Evolutionary conservation across 1,140 invertebrate genomes (phyloP).

Genomic region (Delia radicum): DNA sequence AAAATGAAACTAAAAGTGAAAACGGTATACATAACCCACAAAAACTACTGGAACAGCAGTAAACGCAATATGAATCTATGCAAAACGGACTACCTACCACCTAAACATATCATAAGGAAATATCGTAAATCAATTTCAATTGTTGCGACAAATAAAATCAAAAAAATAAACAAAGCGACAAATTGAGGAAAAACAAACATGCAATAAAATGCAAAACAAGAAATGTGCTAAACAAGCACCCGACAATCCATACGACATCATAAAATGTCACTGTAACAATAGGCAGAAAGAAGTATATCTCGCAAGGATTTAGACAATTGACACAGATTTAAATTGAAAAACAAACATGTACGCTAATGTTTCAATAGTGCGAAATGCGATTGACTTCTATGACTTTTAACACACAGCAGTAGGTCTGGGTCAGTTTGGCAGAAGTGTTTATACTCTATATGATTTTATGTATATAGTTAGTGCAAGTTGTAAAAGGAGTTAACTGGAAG

Average conservation of each 20-base stretch:
- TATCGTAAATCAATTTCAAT: not conserved
- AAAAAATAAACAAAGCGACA: not conserved
- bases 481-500: constrained; percentile 5
- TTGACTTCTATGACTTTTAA: not conserved
- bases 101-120: not conserved
- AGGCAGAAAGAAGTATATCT: too few relatives aligned
- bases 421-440: not conserved
- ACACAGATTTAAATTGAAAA: too few relatives aligned
- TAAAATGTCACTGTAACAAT: too few relatives aligned
- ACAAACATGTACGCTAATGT: too few relatives aligned
- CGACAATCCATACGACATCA: not conserved
- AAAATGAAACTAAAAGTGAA: not conserved
- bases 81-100: not conserved
- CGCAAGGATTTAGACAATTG: too few relatives aligned
- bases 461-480: not conserved
- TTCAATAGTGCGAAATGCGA: not conserved
- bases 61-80: not conserved
- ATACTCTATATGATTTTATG: not conserved
- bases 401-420: not conserved
- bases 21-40: not conserved
- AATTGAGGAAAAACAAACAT: not conserved
- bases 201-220: not conserved
- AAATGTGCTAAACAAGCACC: not conserved
- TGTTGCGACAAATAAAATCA: not conserved
- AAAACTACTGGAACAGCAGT: not conserved